phyloP scores from a whole-genome alignment of 2,888 invertebrate genomes.

The Drosophila testacea region DNA sequence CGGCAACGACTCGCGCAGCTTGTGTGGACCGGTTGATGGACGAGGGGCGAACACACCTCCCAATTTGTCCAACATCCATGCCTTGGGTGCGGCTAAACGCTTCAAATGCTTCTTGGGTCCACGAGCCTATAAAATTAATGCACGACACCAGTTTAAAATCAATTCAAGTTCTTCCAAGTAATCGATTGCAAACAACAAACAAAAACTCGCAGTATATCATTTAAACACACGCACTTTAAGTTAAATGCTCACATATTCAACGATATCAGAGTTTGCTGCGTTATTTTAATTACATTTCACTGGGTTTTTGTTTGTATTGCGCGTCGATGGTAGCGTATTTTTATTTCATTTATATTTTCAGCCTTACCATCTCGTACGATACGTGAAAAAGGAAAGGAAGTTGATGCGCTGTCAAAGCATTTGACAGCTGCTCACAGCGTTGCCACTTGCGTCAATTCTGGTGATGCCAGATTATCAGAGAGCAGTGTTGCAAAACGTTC shows the following conservation, averaged over 20 bases:
- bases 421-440: constrained; percentile 55
- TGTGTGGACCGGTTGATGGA: constrained; percentile 99
- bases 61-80: constrained; percentile 99
- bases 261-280: constrained; percentile 23
- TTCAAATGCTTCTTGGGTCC: constrained; percentile 99
- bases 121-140: constrained; percentile 90
- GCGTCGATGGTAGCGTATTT: constrained; percentile 78
- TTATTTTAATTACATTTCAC: constrained; percentile 33
- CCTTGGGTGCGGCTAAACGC: constrained; percentile 99
- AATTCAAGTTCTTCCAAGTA: neutral
- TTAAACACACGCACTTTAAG: constrained; percentile 26
- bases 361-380: constrained; percentile 85
- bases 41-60: constrained; percentile 99
- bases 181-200: constrained; percentile 44
- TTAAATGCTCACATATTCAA: constrained; percentile 49
- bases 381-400: constrained; percentile 83
- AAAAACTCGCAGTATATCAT: constrained; percentile 36
- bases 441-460: constrained; percentile 32
- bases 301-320: constrained; percentile 41
- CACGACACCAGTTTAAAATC: constrained; percentile 23
- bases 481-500: constrained; percentile 11
- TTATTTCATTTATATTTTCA: constrained; percentile 53
- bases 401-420: constrained; percentile 70
- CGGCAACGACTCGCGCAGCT: constrained; percentile 97
- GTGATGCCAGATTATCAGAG: constrained; percentile 19